Percentiles rank a stretch among this genome's conserved stretches.
Conservation (phyloP, 2,888 invertebrate genomes). For the Dynastes grantii region DNA sequence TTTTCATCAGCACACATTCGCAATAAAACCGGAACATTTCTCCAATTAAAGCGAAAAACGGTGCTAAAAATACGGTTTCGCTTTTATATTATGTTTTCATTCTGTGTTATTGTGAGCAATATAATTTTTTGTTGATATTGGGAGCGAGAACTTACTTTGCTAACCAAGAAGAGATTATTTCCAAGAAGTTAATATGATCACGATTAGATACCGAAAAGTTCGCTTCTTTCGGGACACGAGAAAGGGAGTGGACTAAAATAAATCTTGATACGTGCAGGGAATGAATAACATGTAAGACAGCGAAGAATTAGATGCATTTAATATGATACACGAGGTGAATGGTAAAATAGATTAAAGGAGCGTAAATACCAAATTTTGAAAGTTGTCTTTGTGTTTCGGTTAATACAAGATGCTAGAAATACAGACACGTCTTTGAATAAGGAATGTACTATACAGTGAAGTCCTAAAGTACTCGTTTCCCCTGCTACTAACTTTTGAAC, state of each 20-base stretch:
- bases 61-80: conserved; percentile 2
- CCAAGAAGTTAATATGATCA: conserved; percentile 30
- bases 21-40: conserved; percentile 22
- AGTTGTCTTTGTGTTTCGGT: not conserved
- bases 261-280: not conserved
- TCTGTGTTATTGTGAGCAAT: not conserved
- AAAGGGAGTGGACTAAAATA: conserved; percentile 10
- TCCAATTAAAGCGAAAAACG: conserved; percentile 17
- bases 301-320: not conserved
- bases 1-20: not conserved
- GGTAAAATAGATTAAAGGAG: not conserved
- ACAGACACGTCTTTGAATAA: no score
- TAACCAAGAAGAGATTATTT: conserved; percentile 3
- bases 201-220: not conserved
- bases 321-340: conserved; percentile 14
- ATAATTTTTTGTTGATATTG: conserved; percentile 5
- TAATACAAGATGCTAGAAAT: no score
- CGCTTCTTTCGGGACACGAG: not conserved
- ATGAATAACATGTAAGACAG: not conserved
- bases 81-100: not conserved
- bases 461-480: no score
- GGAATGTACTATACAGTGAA: no score
- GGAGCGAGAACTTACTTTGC: not conserved
- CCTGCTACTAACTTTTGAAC: no score
- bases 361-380: not conserved